These are phyloP conservation scores for Aurelia sp. DNA, from an alignment of 30 jellyfish, hydroid and myxozoan genomes.

Conservation along the genomic window DNA sequence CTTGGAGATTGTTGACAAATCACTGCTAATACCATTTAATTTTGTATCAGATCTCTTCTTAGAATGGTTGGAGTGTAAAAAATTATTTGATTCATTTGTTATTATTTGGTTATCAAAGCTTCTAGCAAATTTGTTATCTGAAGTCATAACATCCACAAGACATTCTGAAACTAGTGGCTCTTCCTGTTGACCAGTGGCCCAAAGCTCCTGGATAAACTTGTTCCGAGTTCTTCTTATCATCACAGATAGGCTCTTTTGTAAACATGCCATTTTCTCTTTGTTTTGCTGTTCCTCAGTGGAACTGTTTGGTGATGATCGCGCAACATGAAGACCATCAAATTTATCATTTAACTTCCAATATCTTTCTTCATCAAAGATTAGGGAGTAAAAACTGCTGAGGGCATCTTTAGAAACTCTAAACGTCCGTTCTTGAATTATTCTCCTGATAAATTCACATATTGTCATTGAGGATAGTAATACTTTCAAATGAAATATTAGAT, in stretches of 20 bases:
- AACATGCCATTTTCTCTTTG: not conserved
- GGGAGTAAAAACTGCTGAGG: not conserved
- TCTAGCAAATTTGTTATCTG: not conserved
- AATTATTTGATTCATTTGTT: not conserved
- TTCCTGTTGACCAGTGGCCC: conserved; percentile 32
- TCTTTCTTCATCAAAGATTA: conserved; percentile 23
- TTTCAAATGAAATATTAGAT: not conserved
- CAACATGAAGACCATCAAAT: conserved; percentile 8
- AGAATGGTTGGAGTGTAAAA: not conserved
- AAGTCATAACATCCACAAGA: not conserved
- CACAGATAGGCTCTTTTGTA: conserved; percentile 8
- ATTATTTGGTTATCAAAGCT: not conserved
- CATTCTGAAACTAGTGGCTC: conserved; percentile 22
- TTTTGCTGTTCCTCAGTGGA: not conserved
- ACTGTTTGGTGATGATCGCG: not conserved
- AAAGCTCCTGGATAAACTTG: conserved; percentile 40
- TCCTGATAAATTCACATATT: not conserved
- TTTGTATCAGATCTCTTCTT: not conserved
- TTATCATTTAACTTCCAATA: conserved; percentile 6
- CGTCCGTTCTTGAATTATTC: conserved; percentile 8
- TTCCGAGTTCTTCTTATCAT: conserved; percentile 15
- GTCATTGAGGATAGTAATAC: conserved; percentile 7
- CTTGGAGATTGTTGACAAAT: not conserved
- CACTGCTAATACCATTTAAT: not conserved
- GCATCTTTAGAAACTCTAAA: conserved; percentile 10